phyloP scores from a whole-genome alignment of 2,888 invertebrate genomes.

The Phania funesta region DNA sequence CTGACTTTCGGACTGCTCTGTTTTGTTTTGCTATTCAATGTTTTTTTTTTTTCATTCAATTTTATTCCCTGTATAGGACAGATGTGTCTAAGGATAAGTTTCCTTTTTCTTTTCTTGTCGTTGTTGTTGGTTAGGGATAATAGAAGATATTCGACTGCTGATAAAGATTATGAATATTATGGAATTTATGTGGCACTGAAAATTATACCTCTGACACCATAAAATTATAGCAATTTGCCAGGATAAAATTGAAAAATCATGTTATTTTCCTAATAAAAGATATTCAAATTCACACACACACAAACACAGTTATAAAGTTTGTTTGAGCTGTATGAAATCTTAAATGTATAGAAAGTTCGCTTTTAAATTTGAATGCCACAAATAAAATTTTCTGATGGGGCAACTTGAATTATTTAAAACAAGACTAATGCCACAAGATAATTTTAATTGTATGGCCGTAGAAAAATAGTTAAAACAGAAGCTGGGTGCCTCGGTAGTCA shows the following conservation, averaged over 20 bases:
- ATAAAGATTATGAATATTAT: constrained; percentile 60
- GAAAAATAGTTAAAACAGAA: too few relatives aligned
- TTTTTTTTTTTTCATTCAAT: neutral
- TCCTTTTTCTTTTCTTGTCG: neutral
- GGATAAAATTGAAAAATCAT: constrained; percentile 63
- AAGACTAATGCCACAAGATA: too few relatives aligned
- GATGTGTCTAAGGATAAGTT: too few relatives aligned
- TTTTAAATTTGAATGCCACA: too few relatives aligned
- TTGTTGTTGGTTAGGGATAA: constrained; percentile 40
- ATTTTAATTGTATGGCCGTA: too few relatives aligned
- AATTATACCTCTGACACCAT: constrained; percentile 63
- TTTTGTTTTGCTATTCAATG: neutral
- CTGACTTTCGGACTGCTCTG: neutral
- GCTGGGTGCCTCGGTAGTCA: too few relatives aligned
- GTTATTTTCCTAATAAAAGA: constrained; percentile 25
- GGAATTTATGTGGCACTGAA: constrained; percentile 57
- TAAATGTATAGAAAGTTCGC: too few relatives aligned
- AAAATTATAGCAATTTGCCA: constrained; percentile 51
- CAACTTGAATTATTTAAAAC: too few relatives aligned
- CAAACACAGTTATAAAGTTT: neutral
- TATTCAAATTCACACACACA: neutral
- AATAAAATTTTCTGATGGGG: too few relatives aligned
- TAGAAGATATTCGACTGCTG: constrained; percentile 52
- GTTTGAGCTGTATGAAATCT: neutral
- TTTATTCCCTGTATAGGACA: neutral